phyloP scores from a whole-genome alignment of 2,113 vertebrate species.

The Rhinopomastus cyanomelas region DNA sequence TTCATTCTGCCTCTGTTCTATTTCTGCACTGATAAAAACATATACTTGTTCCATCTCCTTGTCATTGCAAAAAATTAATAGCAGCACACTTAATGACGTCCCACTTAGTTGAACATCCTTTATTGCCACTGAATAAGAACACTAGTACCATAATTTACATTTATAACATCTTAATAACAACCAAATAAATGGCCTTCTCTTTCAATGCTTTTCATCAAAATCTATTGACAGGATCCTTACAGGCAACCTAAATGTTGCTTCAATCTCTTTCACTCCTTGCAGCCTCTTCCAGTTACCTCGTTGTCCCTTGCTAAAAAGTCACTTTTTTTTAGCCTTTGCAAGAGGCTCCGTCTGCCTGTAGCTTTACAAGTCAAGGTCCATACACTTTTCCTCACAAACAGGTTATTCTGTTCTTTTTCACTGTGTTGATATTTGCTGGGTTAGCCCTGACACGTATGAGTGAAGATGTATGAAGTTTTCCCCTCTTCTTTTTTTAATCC shows the following conservation, averaged over 20 bases:
- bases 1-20: neutral
- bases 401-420: neutral
- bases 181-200: neutral
- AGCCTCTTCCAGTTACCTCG: accelerated
- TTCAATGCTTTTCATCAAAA: neutral
- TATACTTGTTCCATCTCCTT: neutral
- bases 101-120: neutral
- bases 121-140: neutral
- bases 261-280: neutral
- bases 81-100: neutral
- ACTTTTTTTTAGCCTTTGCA: neutral
- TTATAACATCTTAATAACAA: neutral
- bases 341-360: accelerated
- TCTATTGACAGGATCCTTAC: neutral
- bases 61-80: neutral
- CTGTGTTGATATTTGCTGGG: neutral
- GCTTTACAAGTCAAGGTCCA: neutral
- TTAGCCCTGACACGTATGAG: neutral
- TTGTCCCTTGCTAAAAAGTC: neutral
- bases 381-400: neutral
- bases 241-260: neutral
- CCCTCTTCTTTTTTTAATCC: accelerated
- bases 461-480: neutral
- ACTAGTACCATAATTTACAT: neutral
- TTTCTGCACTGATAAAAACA: neutral